Conservation (phyloP, 2,888 invertebrate genomes). For the Campoplex capitator region DNA sequence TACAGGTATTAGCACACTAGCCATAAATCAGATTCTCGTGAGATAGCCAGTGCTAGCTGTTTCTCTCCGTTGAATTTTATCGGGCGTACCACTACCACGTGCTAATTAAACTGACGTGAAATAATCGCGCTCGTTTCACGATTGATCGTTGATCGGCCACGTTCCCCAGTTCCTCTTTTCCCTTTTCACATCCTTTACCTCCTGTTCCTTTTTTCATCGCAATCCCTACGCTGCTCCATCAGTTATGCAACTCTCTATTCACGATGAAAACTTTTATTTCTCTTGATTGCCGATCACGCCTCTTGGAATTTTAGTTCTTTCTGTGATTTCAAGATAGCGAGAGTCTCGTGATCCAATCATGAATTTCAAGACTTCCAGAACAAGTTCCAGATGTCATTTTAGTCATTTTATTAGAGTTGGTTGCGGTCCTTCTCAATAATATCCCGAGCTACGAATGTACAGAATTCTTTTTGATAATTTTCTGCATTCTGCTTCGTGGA, state of each 20-base stretch:
- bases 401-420: neutral
- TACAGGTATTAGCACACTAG: conserved; percentile 75
- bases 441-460: neutral
- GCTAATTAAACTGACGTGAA: conserved; percentile 85
- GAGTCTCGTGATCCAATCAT: neutral
- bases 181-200: conserved; percentile 32
- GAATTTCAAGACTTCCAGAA: neutral
- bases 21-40: conserved; percentile 84
- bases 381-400: neutral
- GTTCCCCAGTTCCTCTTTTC: conserved; percentile 70
- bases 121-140: conserved; percentile 83
- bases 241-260: conserved; percentile 40
- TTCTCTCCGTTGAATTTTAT: conserved; percentile 83
- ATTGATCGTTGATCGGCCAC: conserved; percentile 84
- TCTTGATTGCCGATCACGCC: conserved; percentile 35
- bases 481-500: neutral
- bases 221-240: conserved; percentile 1
- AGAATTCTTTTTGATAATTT: neutral
- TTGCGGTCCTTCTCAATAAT: neutral
- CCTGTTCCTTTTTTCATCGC: conserved; percentile 46
- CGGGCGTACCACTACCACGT: conserved; percentile 82
- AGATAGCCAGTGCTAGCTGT: conserved; percentile 82
- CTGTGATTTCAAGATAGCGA: neutral
- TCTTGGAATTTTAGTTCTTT: neutral
- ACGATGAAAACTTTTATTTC: conserved; percentile 39